Percentiles rank a stretch among this genome's conserved stretches.
phyloP scores from a whole-genome alignment of 2,113 vertebrate species.

The Neotoma lepida region DNA sequence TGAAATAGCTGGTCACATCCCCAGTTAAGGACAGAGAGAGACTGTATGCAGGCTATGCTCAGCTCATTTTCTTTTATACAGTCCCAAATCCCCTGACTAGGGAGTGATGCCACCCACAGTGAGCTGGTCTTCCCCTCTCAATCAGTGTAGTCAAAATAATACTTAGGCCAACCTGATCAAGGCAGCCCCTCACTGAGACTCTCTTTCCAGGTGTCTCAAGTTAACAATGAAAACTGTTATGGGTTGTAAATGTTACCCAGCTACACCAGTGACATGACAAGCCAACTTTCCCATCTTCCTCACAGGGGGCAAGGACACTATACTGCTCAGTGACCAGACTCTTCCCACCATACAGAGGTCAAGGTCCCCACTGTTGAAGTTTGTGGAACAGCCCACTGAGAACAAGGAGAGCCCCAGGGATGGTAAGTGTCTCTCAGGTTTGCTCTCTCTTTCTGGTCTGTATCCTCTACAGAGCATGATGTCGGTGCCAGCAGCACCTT shows the following conservation, averaged over 20 bases:
- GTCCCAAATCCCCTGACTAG: background rate
- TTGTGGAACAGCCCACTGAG: constrained; percentile 79
- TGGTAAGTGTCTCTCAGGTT: constrained; percentile 72
- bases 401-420: constrained; percentile 76
- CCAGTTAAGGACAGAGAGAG: background rate
- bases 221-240: background rate
- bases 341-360: constrained; percentile 85
- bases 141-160: background rate
- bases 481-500: background rate
- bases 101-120: background rate
- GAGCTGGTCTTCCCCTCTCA: background rate
- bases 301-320: constrained; percentile 90
- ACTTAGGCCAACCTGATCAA: background rate
- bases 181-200: background rate
- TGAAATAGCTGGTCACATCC: background rate
- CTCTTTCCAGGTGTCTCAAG: background rate
- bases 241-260: background rate
- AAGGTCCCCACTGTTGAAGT: constrained; percentile 79
- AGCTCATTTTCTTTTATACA: background rate
- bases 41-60: background rate
- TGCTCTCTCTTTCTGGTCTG: background rate
- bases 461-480: background rate
- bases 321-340: constrained; percentile 83
- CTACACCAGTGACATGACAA: background rate
- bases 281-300: constrained; percentile 31